These are phyloP conservation scores for Pristionchus pacificus DNA, from an alignment of 1,140 invertebrate species.

Conservation along the genomic window DNA sequence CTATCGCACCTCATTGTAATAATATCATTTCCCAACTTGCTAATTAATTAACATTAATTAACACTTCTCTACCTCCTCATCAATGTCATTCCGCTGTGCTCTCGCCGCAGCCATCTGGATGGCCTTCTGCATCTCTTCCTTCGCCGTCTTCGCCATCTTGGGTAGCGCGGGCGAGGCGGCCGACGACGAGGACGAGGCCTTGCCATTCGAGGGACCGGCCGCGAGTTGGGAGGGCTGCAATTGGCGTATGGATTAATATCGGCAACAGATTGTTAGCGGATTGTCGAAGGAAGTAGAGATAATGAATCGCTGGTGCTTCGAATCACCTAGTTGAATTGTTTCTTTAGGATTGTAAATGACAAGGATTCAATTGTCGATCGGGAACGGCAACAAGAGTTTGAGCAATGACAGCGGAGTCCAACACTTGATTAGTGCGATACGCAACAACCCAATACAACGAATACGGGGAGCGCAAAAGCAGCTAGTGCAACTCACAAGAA, in stretches of 20 bases:
- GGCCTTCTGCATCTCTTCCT: conserved; percentile 23
- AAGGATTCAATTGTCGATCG: no score
- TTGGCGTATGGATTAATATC: background rate
- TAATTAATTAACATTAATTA: no score
- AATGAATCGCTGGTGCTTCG: background rate
- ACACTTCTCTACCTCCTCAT: conserved; percentile 15
- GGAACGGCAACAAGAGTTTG: no score
- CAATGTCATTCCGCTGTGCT: conserved; percentile 9
- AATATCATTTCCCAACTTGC: no score
- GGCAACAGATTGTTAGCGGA: conserved; percentile 1
- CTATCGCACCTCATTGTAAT: no score
- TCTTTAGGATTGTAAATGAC: background rate
- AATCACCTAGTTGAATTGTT: background rate
- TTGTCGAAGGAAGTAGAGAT: background rate
- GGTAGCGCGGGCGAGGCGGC: conserved; percentile 1
- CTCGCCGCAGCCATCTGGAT: conserved; percentile 16
- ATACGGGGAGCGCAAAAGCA: no score
- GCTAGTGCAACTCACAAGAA: background rate
- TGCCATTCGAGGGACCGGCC: conserved; percentile 1
- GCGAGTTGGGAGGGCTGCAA: background rate
- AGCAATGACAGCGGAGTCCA: no score
- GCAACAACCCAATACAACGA: no score
- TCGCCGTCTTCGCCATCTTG: conserved; percentile 22
- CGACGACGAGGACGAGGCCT: background rate
- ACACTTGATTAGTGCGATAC: no score